Conservation (phyloP, 92 coral and sea anemone genomes). For the Isaurus tuberculatus region DNA sequence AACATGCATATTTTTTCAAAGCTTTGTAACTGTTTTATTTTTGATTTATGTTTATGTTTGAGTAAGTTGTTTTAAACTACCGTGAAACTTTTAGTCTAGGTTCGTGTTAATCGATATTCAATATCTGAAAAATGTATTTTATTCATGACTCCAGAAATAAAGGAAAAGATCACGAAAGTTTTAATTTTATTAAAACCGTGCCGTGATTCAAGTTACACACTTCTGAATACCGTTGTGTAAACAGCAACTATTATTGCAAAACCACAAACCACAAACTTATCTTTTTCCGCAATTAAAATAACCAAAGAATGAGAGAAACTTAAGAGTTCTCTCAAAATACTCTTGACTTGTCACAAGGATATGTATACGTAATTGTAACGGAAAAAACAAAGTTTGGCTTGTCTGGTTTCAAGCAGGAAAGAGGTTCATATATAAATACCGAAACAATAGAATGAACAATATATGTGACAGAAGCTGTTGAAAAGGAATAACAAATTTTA, state of each 20-base stretch:
- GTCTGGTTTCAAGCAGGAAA: not conserved
- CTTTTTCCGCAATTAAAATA: constrained; percentile 28
- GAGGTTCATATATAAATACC: not conserved
- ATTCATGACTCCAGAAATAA: not conserved
- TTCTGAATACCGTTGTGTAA: constrained; percentile 17
- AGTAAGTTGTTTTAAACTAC: not conserved
- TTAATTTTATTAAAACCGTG: not conserved
- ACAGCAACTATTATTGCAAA: constrained; percentile 8
- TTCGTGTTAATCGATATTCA: not conserved
- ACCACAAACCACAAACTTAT: constrained; percentile 41
- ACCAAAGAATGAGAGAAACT: constrained; percentile 27
- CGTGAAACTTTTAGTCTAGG: not conserved
- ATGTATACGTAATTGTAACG: constrained; percentile 1
- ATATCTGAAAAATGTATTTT: not conserved
- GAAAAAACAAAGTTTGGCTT: not conserved
- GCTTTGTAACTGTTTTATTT: not conserved
- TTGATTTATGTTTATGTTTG: not conserved
- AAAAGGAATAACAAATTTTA: not conserved
- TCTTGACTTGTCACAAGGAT: not conserved
- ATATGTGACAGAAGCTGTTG: not conserved
- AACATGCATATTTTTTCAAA: not conserved
- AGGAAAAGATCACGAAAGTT: not conserved
- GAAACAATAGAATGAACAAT: not conserved
- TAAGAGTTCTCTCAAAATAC: not conserved
- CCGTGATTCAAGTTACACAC: constrained; percentile 2